Base-by-base conservation (phyloP, 2,797 vertebrate genomes). In the Fistularia tabacaria region DNA sequence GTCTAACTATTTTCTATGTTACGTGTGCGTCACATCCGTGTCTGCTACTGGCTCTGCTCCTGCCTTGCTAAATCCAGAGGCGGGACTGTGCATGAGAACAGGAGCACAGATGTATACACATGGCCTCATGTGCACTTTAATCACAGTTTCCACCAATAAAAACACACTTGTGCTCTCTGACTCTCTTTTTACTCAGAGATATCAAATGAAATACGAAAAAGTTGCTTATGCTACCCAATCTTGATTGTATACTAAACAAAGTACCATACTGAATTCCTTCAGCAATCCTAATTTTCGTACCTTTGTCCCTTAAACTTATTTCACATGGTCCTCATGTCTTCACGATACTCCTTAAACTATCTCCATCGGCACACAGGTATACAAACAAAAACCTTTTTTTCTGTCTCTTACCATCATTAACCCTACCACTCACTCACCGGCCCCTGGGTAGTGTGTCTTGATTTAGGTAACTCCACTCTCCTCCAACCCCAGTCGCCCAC, bases 381-480 rank as follows among this genome's bases (percentile, higher is more conserved):
- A 71, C 51, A 63, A 71, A 65, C 55, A 57, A 50, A 51, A 36
- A 58, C 57, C 57, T 42, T 68, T n/a, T 54, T 42, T 76, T 62
- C 42, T 66, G 45, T 52, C 71, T 71, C 59, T 54, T 58, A 59
- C 8, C 43, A 49, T 59, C 50, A 47, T 69, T 71, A 25, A 25
- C 25, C 25, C 25, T 25, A 25, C 25, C 25, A 5, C 25, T 25
- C 25, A 25, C 25, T 25, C 2, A 25, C 14, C 76, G 48, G 70
- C 69, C 61, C 13, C 50, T 39, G 15, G 63, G 54, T 69, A 61
- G 61, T 65, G 64, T 54, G 60, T 77, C 70, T 73, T 66, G 71
- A 67, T 81, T 78, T 56, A 67, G 71, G 62, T 69, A 73, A 52
- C 71, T 53, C 50, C 59, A 42, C 67, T 70, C 59, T 38, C 55